phyloP scores from a whole-genome alignment of 92 coral and sea anemone genomes.

The Micromussa lordhowensis region DNA sequence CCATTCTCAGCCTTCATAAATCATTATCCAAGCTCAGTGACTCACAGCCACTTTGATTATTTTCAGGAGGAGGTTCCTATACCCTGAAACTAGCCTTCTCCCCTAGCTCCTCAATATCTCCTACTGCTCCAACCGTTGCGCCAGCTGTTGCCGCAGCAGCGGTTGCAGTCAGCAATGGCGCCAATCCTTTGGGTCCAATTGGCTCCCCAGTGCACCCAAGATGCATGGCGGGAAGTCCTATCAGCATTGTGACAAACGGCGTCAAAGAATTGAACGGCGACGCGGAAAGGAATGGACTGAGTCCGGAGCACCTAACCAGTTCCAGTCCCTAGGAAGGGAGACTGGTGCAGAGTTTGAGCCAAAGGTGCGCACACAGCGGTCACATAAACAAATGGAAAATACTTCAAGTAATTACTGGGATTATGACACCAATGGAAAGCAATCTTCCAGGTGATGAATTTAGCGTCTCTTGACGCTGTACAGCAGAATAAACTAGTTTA shows the following conservation, averaged over 20 bases:
- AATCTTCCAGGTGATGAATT: conserved; percentile 25
- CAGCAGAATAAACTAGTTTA: background rate
- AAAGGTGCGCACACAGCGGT: background rate
- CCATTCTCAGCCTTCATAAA: too few species aligned
- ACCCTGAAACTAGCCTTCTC: conserved; percentile 98
- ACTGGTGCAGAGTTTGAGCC: background rate
- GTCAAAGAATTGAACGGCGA: conserved; percentile 75
- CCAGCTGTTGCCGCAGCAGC: conserved; percentile 99
- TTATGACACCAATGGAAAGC: background rate
- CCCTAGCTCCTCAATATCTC: conserved; percentile 98
- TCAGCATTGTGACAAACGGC: conserved; percentile 69
- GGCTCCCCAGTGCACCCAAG: conserved; percentile 80
- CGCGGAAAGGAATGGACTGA: conserved; percentile 67
- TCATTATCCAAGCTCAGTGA: too few species aligned
- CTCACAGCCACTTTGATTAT: too few species aligned
- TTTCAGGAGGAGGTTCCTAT: conserved; percentile 96
- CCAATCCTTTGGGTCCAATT: conserved; percentile 81
- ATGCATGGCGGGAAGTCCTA: conserved; percentile 71
- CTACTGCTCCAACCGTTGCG: conserved; percentile 99
- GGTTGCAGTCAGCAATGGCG: conserved; percentile 84
- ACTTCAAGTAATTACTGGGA: conserved; percentile 11
- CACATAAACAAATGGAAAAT: background rate
- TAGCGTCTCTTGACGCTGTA: background rate
- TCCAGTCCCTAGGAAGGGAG: conserved; percentile 61
- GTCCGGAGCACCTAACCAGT: conserved; percentile 60